phyloP scores from a whole-genome alignment of 1,140 invertebrate species.

The Zaprionus ornatus region DNA sequence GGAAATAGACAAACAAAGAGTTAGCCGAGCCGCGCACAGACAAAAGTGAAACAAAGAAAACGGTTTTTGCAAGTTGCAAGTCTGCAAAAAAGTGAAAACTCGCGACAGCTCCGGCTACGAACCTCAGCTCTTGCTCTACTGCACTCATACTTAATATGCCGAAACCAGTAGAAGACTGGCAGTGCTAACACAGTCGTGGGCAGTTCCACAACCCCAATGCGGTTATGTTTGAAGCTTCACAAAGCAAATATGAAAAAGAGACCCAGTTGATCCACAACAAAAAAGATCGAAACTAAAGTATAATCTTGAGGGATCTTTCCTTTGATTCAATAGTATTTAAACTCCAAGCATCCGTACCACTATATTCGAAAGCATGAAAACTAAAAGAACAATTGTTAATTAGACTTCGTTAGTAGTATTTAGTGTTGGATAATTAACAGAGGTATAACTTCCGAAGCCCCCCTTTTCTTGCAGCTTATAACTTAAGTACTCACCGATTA shows the following conservation, averaged over 20 bases:
- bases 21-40: conserved; percentile 7
- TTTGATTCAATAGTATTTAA: too few relatives aligned
- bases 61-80: conserved; percentile 11
- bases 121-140: conserved; percentile 20
- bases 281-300: neutral
- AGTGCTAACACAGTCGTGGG: neutral
- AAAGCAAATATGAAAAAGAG: neutral
- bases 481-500: too few relatives aligned
- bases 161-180: neutral
- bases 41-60: conserved; percentile 19
- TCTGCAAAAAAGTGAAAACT: conserved; percentile 18
- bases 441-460: too few relatives aligned
- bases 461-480: too few relatives aligned
- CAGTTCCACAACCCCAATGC: conserved; percentile 21
- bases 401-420: too few relatives aligned
- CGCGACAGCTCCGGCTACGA: conserved; percentile 13
- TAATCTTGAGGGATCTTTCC: neutral
- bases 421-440: too few relatives aligned
- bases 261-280: neutral
- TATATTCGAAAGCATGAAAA: too few relatives aligned
- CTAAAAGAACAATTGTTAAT: too few relatives aligned
- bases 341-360: too few relatives aligned
- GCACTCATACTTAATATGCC: conserved; percentile 15
- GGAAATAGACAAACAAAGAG: conserved; percentile 49
- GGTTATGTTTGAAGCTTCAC: neutral